Evolutionary conservation across 2,888 invertebrate species (phyloP).

Genomic region (Halocaridina rubra): DNA sequence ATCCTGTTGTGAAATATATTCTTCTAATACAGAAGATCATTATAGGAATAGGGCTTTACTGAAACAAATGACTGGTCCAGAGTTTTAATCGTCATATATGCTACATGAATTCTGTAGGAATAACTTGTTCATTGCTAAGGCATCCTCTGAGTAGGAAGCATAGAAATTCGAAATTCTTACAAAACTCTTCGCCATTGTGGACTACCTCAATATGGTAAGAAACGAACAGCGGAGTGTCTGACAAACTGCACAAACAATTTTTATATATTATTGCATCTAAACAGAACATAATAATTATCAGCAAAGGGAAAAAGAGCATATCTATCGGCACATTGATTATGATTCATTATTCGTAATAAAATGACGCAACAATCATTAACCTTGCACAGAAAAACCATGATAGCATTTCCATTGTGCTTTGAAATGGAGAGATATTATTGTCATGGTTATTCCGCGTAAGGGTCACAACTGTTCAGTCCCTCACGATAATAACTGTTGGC

Average conservation of each 20-base stretch:
- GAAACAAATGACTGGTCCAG: constrained; percentile 43
- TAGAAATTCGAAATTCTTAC: constrained; percentile 52
- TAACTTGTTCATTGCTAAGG: constrained; percentile 46
- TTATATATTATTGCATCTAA: constrained; percentile 61
- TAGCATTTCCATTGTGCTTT: constrained; percentile 29
- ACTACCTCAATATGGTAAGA: constrained; percentile 58
- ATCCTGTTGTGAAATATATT: constrained; percentile 40
- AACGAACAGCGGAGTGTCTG: constrained; percentile 60
- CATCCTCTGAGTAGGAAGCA: constrained; percentile 46
- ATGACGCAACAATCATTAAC: constrained; percentile 55
- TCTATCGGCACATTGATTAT: constrained; percentile 61
- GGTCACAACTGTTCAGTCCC: constrained; percentile 52
- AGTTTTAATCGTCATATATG: constrained; percentile 54
- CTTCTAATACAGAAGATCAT: no score
- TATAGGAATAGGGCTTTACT: constrained; percentile 48
- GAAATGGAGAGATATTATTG: constrained; percentile 19
- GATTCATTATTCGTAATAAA: constrained; percentile 57
- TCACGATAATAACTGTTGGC: constrained; percentile 58
- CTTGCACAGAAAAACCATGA: constrained; percentile 39
- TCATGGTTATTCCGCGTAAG: constrained; percentile 43
- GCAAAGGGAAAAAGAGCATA: constrained; percentile 61
- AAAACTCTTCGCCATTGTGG: constrained; percentile 55
- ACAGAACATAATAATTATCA: constrained; percentile 60
- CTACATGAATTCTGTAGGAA: constrained; percentile 52
- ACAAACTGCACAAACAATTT: constrained; percentile 60